Percentiles rank a stretch among this genome's conserved stretches.
These are phyloP conservation scores for Adrianichthys oophorus DNA, from an alignment of 2,797 vertebrate genomes.

Conservation along the genomic window DNA sequence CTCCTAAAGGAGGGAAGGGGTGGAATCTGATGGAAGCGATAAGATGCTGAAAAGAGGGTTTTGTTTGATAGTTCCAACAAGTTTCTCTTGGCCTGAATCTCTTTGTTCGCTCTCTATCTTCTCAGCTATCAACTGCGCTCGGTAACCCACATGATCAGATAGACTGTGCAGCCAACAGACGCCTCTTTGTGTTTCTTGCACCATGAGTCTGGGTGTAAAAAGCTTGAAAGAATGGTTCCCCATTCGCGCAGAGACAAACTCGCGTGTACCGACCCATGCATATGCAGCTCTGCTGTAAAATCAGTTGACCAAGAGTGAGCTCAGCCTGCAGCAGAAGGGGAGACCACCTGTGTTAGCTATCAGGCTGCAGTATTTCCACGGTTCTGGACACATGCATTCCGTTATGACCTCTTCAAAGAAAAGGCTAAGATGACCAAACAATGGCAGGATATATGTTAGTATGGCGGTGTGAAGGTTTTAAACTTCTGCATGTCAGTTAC, in stretches of 20 bases:
- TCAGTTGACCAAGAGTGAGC: constrained; percentile 43
- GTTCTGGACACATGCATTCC: constrained; percentile 25
- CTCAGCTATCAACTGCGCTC: constrained; percentile 27
- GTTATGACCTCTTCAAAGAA: no score
- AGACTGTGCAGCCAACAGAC: constrained; percentile 20
- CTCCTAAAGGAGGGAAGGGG: constrained; percentile 2
- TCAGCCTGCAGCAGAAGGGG: constrained; percentile 56
- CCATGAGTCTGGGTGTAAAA: no score
- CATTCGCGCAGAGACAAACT: no score
- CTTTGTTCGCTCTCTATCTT: constrained; percentile 13
- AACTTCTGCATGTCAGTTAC: not conserved
- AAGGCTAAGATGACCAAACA: no score
- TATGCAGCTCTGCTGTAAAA: constrained; percentile 21
- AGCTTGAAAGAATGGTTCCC: no score
- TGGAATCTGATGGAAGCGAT: constrained; percentile 42
- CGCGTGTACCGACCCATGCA: not conserved
- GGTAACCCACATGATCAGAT: constrained; percentile 48
- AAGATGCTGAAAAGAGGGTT: constrained; percentile 57
- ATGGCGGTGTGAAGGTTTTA: constrained; percentile 25
- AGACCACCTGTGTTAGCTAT: constrained; percentile 62
- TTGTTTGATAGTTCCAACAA: constrained; percentile 34
- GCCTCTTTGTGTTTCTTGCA: constrained; percentile 25
- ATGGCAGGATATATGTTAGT: no score
- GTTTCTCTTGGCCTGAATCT: constrained; percentile 21
- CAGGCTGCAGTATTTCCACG: constrained; percentile 34